Percentiles rank a stretch among this genome's conserved stretches.
Evolutionary conservation across 2,113 vertebrate genomes (phyloP).

Genomic region (Nyctereutes procyonoides): DNA sequence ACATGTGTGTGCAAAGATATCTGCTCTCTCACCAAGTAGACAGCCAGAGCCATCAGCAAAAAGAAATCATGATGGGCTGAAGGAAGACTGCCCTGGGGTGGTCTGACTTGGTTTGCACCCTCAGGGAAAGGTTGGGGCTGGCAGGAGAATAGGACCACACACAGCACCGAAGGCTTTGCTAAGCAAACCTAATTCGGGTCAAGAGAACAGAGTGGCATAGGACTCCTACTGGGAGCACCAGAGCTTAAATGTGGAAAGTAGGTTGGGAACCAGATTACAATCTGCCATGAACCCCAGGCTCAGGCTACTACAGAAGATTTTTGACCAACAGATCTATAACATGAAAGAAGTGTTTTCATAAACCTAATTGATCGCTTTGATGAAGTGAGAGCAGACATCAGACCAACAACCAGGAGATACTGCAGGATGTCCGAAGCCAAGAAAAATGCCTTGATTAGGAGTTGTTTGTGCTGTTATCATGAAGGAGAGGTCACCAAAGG

Average conservation of each 20-base stretch:
- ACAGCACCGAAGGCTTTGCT: neutral
- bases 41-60: fast-evolving
- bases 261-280: no score
- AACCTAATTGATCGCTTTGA: neutral
- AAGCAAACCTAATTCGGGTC: neutral
- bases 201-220: neutral
- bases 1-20: fast-evolving
- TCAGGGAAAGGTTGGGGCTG: neutral
- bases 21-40: neutral
- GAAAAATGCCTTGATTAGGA: neutral
- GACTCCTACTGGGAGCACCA: fast-evolving
- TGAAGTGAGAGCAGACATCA: neutral
- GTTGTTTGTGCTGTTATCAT: neutral
- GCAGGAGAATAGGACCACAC: fast-evolving
- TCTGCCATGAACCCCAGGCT: neutral
- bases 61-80: neutral
- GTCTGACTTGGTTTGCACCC: neutral
- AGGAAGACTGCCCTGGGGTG: neutral
- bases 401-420: neutral
- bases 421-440: fast-evolving
- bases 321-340: neutral
- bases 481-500: neutral
- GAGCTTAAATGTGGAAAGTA: neutral
- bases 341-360: neutral
- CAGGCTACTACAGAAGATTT: neutral